A percentile compares a stretch with the other conserved stretches of the same genome.
Evolutionary conservation across 2,888 invertebrate species (phyloP).

Genomic region (Ptilodon capucinus): DNA sequence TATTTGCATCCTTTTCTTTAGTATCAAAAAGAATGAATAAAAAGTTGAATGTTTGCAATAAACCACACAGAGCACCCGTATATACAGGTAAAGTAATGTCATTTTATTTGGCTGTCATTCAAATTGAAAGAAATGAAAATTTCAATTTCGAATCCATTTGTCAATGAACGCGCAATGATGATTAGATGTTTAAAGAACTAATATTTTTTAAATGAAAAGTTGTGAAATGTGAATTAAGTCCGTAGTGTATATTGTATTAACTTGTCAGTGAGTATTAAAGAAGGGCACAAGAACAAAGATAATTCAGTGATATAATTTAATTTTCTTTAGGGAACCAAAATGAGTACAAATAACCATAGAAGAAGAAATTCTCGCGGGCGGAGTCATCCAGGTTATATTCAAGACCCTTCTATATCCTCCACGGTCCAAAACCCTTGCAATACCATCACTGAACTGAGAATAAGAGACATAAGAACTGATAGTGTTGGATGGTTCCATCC

Average conservation of each 20-base stretch:
- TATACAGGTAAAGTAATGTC: no score
- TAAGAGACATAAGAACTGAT: slow-evolving; percentile 47
- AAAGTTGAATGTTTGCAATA: no score
- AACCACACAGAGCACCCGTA: neutral
- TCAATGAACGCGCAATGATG: neutral
- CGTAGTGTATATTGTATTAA: slow-evolving; percentile 17
- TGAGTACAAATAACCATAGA: slow-evolving; percentile 47
- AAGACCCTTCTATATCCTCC: slow-evolving; percentile 70
- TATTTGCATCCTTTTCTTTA: neutral
- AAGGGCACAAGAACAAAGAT: slow-evolving; percentile 4
- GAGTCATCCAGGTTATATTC: slow-evolving; percentile 64
- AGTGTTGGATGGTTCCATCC: slow-evolving; percentile 57
- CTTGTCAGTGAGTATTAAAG: slow-evolving; percentile 4
- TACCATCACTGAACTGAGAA: slow-evolving; percentile 53
- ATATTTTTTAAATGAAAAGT: neutral
- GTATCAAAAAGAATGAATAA: neutral
- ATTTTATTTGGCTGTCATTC: neutral
- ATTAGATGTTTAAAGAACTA: neutral
- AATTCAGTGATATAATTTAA: slow-evolving; percentile 13
- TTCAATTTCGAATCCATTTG: slow-evolving; percentile 19
- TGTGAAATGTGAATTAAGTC: slow-evolving; percentile 14
- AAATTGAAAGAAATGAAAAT: slow-evolving; percentile 1
- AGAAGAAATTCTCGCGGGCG: slow-evolving; percentile 30
- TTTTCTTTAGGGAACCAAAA: slow-evolving; percentile 36
- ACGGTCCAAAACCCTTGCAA: slow-evolving; percentile 47